A percentile compares a stretch with the other conserved stretches of the same genome.
phyloP scores from a whole-genome alignment of 1,140 invertebrate genomes.

The Hylaeus anthracinus region DNA sequence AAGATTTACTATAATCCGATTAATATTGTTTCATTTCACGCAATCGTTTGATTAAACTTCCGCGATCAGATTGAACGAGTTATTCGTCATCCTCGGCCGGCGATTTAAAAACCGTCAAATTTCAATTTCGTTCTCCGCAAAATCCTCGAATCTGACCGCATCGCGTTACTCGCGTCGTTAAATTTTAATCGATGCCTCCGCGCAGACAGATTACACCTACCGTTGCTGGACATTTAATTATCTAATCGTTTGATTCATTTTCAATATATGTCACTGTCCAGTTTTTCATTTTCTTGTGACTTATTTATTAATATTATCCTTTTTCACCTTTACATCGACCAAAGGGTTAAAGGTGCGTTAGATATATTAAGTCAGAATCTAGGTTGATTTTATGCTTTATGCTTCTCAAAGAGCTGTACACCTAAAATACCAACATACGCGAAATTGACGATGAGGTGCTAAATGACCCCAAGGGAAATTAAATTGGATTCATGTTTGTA shows the following conservation, averaged over 20 bases:
- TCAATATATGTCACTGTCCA: background rate
- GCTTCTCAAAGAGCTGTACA: background rate
- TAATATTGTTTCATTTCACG: constrained; percentile 39
- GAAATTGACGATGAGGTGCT: no score
- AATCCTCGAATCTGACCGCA: background rate
- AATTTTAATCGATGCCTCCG: background rate
- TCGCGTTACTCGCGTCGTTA: background rate
- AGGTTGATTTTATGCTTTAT: background rate
- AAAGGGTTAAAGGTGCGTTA: background rate
- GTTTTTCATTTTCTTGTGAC: no score
- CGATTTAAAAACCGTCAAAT: constrained; percentile 21
- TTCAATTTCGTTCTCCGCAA: background rate
- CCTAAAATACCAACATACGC: background rate
- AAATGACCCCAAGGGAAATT: no score
- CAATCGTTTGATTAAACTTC: constrained; percentile 36
- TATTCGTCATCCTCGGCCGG: background rate
- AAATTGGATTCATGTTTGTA: no score
- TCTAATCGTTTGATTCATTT: background rate
- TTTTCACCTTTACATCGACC: background rate
- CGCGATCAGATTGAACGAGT: background rate
- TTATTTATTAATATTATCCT: no score
- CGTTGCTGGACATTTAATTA: background rate
- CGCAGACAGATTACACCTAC: background rate
- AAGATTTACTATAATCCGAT: constrained; percentile 46
- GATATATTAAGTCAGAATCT: background rate